Percentiles rank a stretch among this genome's conserved stretches.
Evolutionary conservation across 2,888 invertebrate genomes (phyloP).

Genomic region (Pheosia gnoma): DNA sequence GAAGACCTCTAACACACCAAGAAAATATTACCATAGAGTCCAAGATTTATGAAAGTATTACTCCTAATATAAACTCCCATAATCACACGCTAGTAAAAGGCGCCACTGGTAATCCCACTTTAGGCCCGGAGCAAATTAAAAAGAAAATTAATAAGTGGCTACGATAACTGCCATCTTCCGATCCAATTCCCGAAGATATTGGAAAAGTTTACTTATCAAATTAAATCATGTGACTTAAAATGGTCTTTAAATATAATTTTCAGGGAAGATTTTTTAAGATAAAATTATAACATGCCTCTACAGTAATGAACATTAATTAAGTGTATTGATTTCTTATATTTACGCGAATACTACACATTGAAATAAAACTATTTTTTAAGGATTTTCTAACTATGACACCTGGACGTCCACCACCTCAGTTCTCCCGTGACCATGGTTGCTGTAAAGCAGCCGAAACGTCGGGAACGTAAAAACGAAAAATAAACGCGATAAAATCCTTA

Average conservation of each 20-base stretch:
- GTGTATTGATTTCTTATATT: too few relatives aligned
- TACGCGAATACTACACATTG: too few relatives aligned
- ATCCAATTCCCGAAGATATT: constrained; percentile 3
- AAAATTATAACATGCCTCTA: too few relatives aligned
- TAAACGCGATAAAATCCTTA: too few relatives aligned
- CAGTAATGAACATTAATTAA: too few relatives aligned
- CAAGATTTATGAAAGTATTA: not conserved
- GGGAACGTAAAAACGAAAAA: too few relatives aligned
- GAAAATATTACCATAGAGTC: not conserved
- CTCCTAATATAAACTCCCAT: not conserved
- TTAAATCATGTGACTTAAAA: not conserved
- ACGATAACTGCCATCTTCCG: constrained; percentile 4
- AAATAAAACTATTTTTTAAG: too few relatives aligned
- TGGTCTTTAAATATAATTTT: not conserved
- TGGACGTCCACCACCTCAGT: too few relatives aligned
- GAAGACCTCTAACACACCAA: not conserved
- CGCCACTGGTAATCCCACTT: not conserved
- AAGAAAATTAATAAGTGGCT: constrained; percentile 2
- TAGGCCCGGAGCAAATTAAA: not conserved
- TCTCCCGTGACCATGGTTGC: too few relatives aligned
- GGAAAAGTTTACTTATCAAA: not conserved
- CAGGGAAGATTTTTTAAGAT: too few relatives aligned
- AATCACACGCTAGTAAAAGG: not conserved
- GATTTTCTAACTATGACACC: too few relatives aligned
- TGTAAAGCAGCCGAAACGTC: too few relatives aligned